These are phyloP conservation scores for Stenichneumon culpator DNA, from an alignment of 2,888 invertebrate species.

Conservation along the genomic window DNA sequence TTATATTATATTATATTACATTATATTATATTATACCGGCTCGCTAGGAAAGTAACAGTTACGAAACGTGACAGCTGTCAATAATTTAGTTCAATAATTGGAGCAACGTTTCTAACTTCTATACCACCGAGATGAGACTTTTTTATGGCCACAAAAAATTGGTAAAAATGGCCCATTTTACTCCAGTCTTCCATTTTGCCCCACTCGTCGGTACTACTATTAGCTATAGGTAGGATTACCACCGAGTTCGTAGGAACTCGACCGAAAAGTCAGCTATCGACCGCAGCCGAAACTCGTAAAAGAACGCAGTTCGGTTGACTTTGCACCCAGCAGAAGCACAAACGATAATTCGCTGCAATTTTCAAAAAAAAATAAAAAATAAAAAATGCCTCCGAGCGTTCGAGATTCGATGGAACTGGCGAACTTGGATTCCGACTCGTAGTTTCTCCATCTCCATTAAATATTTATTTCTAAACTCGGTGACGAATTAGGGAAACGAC, in stretches of 20 bases:
- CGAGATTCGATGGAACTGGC: neutral
- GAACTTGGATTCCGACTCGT: constrained; percentile 7
- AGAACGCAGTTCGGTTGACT: constrained; percentile 49
- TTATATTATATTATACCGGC: too few species aligned
- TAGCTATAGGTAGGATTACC: constrained; percentile 38
- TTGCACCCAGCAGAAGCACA: constrained; percentile 49
- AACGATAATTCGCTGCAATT: constrained; percentile 76
- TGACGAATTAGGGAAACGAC: too few species aligned
- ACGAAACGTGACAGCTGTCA: too few species aligned
- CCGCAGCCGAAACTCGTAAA: constrained; percentile 62
- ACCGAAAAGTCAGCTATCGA: constrained; percentile 52
- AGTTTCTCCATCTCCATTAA: neutral
- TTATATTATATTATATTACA: too few species aligned
- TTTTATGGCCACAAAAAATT: too few species aligned
- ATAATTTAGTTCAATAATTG: too few species aligned
- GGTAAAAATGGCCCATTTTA: neutral
- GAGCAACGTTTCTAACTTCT: too few species aligned
- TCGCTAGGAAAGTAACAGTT: too few species aligned
- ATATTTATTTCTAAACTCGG: too few species aligned
- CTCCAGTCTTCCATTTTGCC: neutral
- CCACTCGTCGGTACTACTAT: constrained; percentile 28
- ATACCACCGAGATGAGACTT: too few species aligned
- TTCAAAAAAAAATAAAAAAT: constrained; percentile 64
- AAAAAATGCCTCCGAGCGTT: constrained; percentile 55
- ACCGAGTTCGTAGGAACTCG: constrained; percentile 50